Evolutionary conservation across 2,797 vertebrate species (phyloP).

Genomic region (Fundulus diaphanus): DNA sequence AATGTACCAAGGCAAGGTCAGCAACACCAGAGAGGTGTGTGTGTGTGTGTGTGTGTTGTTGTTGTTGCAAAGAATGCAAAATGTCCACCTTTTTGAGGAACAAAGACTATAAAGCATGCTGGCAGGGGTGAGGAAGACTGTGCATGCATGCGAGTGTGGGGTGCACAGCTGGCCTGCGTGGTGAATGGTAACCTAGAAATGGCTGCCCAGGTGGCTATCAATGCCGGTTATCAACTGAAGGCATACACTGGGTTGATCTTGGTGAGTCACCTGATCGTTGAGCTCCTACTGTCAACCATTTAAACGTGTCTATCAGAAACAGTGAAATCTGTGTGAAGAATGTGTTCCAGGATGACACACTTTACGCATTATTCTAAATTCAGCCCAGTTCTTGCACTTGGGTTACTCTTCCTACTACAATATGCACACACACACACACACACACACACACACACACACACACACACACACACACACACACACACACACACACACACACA

Average conservation of each 20-base stretch:
- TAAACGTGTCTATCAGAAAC: too few relatives aligned
- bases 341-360: conserved; percentile 29
- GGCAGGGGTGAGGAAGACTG: conserved; percentile 37
- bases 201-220: conserved; percentile 49
- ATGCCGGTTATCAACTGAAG: conserved; percentile 33
- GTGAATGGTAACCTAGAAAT: conserved; percentile 52
- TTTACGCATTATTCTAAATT: conserved; percentile 26
- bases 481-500: too few relatives aligned
- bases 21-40: conserved; percentile 64
- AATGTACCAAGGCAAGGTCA: conserved; percentile 82
- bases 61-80: conserved; percentile 49
- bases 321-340: not conserved
- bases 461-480: conserved; percentile 26
- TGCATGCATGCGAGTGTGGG: conserved; percentile 21
- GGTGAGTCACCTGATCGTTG: conserved; percentile 16
- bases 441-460: too few relatives aligned
- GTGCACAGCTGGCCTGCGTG: conserved; percentile 47
- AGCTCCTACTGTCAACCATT: conserved; percentile 1
- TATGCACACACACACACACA: conserved; percentile 18
- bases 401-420: conserved; percentile 28
- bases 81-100: conserved; percentile 43
- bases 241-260: conserved; percentile 20
- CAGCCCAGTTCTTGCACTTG: conserved; percentile 30
- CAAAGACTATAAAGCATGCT: conserved; percentile 57
- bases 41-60: conserved; percentile 56